Evolutionary conservation across 2,797 vertebrate genomes (phyloP).

Genomic region (Squalus acanthias): DNA sequence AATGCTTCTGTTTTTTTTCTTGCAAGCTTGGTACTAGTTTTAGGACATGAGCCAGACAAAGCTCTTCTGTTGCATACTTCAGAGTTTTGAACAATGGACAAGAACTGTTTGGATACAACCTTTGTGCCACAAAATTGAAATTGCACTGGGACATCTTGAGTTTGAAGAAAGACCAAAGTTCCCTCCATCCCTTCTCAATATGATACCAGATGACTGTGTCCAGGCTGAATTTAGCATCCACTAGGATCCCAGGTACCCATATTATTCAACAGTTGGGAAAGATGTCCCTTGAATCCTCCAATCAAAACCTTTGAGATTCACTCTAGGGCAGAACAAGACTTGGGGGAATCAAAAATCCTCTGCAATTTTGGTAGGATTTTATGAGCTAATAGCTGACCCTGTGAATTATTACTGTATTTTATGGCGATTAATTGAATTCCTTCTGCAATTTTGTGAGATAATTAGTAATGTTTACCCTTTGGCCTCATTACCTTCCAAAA

Average conservation of each 20-base stretch:
- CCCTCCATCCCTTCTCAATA: background rate
- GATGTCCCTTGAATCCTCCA: background rate
- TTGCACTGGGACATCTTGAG: background rate
- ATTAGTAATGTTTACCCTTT: background rate
- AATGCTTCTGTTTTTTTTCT: background rate
- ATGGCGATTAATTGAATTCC: background rate
- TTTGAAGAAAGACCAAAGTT: background rate
- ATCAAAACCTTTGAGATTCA: background rate
- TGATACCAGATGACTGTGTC: background rate
- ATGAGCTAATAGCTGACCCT: too few relatives aligned
- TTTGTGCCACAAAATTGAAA: background rate
- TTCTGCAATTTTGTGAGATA: background rate
- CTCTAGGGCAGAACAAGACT: background rate
- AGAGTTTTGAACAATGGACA: background rate
- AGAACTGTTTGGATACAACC: background rate
- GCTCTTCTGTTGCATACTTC: background rate
- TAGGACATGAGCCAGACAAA: background rate
- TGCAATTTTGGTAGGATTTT: background rate
- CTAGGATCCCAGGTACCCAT: background rate
- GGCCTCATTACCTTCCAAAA: background rate
- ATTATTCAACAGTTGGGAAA: background rate
- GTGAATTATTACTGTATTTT: background rate
- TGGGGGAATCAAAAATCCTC: background rate
- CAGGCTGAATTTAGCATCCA: background rate
- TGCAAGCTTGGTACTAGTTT: background rate